Conservation (phyloP, 2,797 vertebrate species). For the Mormyrops boulengeri region DNA sequence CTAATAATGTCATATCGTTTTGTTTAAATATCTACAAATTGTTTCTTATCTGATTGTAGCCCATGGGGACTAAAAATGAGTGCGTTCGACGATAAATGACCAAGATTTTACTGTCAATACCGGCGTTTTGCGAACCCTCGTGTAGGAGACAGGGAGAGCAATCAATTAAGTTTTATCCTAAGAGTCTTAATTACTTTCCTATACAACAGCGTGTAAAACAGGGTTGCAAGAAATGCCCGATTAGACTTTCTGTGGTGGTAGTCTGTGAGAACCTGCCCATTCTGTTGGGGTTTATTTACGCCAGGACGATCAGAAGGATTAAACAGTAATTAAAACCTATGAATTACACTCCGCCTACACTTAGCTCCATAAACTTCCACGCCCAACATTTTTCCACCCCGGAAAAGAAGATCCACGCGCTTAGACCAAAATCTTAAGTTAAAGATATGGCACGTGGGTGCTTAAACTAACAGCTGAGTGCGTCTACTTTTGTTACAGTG, state of each 20-base stretch:
- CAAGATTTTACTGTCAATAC: slow-evolving; percentile 31
- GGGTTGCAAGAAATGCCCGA: slow-evolving; percentile 48
- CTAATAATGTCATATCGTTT: neutral
- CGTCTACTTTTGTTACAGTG: neutral
- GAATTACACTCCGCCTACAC: slow-evolving; percentile 47
- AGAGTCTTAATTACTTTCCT: slow-evolving; percentile 64
- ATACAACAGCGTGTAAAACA: slow-evolving; percentile 50
- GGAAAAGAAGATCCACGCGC: slow-evolving; percentile 57
- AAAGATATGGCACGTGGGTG: neutral
- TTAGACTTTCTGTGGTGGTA: slow-evolving; percentile 50
- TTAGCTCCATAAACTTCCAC: neutral
- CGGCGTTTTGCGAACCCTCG: slow-evolving; percentile 37
- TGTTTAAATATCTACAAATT: slow-evolving; percentile 6
- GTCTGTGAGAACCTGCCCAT: slow-evolving; percentile 62
- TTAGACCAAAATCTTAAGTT: neutral
- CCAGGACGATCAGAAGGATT: slow-evolving; percentile 81
- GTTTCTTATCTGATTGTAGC: slow-evolving; percentile 28
- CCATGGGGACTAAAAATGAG: slow-evolving; percentile 13
- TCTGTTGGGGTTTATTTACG: slow-evolving; percentile 81
- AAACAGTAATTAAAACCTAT: slow-evolving; percentile 80
- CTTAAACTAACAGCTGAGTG: neutral
- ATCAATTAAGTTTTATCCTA: slow-evolving; percentile 59
- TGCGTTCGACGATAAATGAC: slow-evolving; percentile 26
- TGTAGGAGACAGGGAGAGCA: slow-evolving; percentile 40
- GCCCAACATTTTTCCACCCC: slow-evolving; percentile 60